A percentile compares a stretch with the other conserved stretches of the same genome.
Conservation (phyloP, 2,888 invertebrate species). For the Trachelus troglodyta region DNA sequence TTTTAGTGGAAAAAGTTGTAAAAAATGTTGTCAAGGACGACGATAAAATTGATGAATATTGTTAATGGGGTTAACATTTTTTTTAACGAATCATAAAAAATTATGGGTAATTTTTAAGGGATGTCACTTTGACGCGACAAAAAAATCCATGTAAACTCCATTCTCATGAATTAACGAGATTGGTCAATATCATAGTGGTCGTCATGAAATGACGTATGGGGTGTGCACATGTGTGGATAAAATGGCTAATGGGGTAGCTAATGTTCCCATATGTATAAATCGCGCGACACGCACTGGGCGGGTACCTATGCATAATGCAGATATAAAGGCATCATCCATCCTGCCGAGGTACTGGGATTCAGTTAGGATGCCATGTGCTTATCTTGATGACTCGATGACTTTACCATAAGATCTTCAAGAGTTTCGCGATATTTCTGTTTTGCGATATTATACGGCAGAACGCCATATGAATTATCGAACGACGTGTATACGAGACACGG, state of each 20-base stretch:
- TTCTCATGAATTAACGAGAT: background rate
- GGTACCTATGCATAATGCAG: conserved; percentile 55
- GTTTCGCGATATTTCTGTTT: background rate
- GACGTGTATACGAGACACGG: background rate
- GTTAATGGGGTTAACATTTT: background rate
- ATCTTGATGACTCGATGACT: conserved; percentile 26
- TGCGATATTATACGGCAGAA: background rate
- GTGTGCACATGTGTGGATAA: conserved; percentile 43
- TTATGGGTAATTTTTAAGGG: background rate
- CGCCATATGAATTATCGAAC: background rate
- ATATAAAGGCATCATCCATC: conserved; percentile 46
- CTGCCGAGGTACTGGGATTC: conserved; percentile 12
- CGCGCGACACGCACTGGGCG: conserved; percentile 57
- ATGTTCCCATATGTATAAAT: conserved; percentile 58
- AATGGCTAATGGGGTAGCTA: conserved; percentile 62
- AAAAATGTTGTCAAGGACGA: background rate
- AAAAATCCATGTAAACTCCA: background rate
- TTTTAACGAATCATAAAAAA: background rate
- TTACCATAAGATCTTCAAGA: background rate
- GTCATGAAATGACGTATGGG: conserved; percentile 25
- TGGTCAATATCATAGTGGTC: background rate
- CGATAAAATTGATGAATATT: background rate
- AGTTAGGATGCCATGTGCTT: conserved; percentile 1
- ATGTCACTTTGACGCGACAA: background rate
- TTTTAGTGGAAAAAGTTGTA: background rate